phyloP scores from a whole-genome alignment of 2,888 invertebrate species.

The Oeneis ivallda region DNA sequence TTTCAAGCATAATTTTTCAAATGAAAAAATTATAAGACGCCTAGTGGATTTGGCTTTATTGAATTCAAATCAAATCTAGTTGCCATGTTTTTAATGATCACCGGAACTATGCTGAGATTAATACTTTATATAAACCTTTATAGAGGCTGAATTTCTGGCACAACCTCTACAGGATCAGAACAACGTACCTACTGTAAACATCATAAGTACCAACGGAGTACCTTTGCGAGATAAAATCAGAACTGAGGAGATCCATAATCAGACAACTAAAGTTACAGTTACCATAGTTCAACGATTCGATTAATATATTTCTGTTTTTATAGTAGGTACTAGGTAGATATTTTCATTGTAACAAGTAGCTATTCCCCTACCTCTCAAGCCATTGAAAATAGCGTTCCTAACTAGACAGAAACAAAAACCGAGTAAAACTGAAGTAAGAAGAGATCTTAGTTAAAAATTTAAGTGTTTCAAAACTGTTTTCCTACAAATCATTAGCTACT shows the following conservation, averaged over 20 bases:
- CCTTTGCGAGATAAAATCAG: too few species aligned
- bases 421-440: slow-evolving; percentile 5
- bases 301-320: too few species aligned
- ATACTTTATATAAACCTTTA: slow-evolving; percentile 31
- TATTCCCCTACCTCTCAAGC: background rate
- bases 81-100: slow-evolving; percentile 25
- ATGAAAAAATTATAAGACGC: background rate
- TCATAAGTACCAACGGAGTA: too few species aligned
- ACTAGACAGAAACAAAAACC: background rate
- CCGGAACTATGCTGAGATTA: slow-evolving; percentile 29
- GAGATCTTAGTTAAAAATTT: slow-evolving; percentile 11
- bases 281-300: too few species aligned
- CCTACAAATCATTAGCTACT: slow-evolving; percentile 25
- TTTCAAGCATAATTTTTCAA: background rate
- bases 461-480: slow-evolving; percentile 16
- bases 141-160: slow-evolving; percentile 8
- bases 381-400: background rate
- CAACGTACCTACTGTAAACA: too few species aligned
- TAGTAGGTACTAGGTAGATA: too few species aligned
- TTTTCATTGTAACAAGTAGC: background rate
- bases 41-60: background rate
- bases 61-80: slow-evolving; percentile 21
- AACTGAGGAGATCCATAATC: too few species aligned
- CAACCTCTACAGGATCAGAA: background rate
- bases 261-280: too few species aligned